Evolutionary conservation across 2,888 invertebrate species (phyloP).

Genomic region (Pandemis heparana): DNA sequence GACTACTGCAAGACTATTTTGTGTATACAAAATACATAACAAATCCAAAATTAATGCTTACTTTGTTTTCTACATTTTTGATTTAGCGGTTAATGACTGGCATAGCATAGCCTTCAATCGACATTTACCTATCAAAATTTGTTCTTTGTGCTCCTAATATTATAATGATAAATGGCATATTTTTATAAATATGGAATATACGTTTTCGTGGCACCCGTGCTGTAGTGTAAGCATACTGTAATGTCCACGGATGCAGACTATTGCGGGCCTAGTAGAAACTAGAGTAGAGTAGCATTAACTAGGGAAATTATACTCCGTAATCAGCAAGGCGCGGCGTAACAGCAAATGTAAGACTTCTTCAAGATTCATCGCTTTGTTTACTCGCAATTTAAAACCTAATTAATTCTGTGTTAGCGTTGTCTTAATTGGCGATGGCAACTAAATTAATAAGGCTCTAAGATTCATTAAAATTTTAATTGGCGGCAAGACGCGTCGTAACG

Average conservation of each 20-base stretch:
- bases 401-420: constrained; percentile 31
- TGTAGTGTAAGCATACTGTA: constrained; percentile 21
- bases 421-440: constrained; percentile 32
- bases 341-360: constrained; percentile 21
- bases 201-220: neutral
- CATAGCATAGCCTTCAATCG: too few species aligned
- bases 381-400: constrained; percentile 37
- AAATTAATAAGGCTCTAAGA: constrained; percentile 24
- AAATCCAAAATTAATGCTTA: too few species aligned
- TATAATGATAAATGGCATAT: neutral
- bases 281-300: constrained; percentile 53
- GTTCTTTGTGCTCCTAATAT: neutral
- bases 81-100: too few species aligned
- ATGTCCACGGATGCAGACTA: constrained; percentile 6
- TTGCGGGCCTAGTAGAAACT: constrained; percentile 45
- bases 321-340: constrained; percentile 44
- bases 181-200: too few species aligned
- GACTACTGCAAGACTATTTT: too few species aligned
- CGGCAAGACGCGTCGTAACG: neutral
- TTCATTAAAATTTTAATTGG: constrained; percentile 29
- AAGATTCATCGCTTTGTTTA: constrained; percentile 30
- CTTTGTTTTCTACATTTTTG: too few species aligned
- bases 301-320: constrained; percentile 49
- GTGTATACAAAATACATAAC: too few species aligned
- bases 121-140: too few species aligned